phyloP scores from a whole-genome alignment of 2,797 vertebrate genomes.

The Hyperoplus immaculatus region DNA sequence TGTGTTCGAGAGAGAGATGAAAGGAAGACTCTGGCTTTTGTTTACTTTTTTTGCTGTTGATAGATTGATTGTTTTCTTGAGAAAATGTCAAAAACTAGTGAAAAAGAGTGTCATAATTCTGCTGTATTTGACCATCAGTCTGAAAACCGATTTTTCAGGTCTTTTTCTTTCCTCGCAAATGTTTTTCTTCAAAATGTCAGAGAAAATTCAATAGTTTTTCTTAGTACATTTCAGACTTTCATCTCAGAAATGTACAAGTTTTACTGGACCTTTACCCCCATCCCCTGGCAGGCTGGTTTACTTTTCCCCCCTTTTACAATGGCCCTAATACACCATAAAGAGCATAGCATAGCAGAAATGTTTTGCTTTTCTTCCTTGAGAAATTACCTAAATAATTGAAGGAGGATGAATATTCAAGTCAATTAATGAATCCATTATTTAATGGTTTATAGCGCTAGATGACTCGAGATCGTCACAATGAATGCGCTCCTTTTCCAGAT shows the following conservation, averaged over 20 bases:
- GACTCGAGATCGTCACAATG: not conserved
- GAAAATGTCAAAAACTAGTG: not conserved
- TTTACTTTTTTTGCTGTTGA: not conserved
- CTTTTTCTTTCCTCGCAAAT: too few species aligned
- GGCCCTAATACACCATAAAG: too few species aligned
- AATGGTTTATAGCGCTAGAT: not conserved
- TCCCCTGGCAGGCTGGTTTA: too few species aligned
- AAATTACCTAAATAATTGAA: not conserved
- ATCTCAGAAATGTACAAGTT: too few species aligned
- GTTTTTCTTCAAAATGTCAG: too few species aligned
- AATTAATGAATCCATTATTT: not conserved
- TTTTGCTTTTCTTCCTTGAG: not conserved
- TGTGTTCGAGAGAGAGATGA: not conserved
- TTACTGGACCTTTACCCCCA: too few species aligned
- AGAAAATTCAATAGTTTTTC: too few species aligned
- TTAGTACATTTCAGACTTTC: too few species aligned
- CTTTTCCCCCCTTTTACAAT: too few species aligned
- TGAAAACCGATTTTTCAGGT: not conserved
- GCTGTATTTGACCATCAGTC: not conserved
- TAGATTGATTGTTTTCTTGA: not conserved
- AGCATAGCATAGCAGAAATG: not conserved
- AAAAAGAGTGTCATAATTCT: not conserved
- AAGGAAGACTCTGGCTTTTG: not conserved
- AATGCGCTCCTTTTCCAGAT: not conserved
- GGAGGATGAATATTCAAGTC: not conserved